A percentile compares a stretch with the other conserved stretches of the same genome.
Evolutionary conservation across 1,140 invertebrate species (phyloP).

Genomic region (Bombus difficillimus): DNA sequence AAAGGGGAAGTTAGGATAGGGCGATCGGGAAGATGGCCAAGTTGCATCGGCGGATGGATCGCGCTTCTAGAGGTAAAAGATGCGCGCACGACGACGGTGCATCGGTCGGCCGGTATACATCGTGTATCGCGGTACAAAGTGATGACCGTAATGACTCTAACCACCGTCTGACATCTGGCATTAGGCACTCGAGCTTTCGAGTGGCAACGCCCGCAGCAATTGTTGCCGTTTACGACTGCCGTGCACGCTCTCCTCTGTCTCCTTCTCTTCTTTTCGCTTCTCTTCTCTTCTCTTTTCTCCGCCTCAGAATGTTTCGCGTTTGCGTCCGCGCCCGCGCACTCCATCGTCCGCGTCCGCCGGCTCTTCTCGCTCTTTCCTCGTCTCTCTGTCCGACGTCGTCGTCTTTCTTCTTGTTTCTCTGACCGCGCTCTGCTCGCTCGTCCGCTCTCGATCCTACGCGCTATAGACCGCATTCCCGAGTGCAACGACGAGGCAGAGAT

Average conservation of each 20-base stretch:
- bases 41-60: conserved; percentile 24
- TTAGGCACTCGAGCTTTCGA: conserved; percentile 76
- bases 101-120: conserved; percentile 33
- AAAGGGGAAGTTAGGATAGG: conserved; percentile 20
- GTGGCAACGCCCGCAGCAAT: conserved; percentile 79
- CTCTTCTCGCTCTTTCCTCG: conserved; percentile 41
- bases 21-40: conserved; percentile 2
- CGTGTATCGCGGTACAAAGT: conserved; percentile 73
- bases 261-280: conserved; percentile 24
- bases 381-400: conserved; percentile 11
- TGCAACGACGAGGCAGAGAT: conserved; percentile 70
- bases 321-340: neutral
- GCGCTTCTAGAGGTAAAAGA: conserved; percentile 12
- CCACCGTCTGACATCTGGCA: conserved; percentile 79
- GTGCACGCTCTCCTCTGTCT: conserved; percentile 49
- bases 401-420: conserved; percentile 29
- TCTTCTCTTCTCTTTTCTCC: conserved; percentile 12
- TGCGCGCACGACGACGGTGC: conserved; percentile 9
- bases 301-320: conserved; percentile 13
- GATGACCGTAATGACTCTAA: conserved; percentile 78
- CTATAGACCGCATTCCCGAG: conserved; percentile 71
- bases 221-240: conserved; percentile 78
- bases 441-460: conserved; percentile 72
- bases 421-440: conserved; percentile 40
- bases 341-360: conserved; percentile 8